phyloP scores from a whole-genome alignment of 1,140 invertebrate species.

The Lerema accius region DNA sequence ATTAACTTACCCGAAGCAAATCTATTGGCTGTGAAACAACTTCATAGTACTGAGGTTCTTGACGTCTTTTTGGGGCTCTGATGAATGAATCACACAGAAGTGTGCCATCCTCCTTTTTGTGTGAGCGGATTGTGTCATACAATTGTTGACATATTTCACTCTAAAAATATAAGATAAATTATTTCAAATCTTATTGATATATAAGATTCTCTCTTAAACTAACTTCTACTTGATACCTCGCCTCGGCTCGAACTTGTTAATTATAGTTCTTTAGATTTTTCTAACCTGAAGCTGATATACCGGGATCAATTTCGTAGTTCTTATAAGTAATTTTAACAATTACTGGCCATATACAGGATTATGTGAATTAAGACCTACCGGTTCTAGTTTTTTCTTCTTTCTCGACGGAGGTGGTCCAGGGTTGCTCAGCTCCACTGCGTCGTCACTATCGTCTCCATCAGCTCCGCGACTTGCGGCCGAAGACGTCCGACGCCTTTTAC shows the following conservation, averaged over 20 bases:
- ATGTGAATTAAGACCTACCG: too few species aligned
- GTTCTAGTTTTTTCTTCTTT: conserved; percentile 77
- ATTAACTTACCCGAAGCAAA: conserved; percentile 87
- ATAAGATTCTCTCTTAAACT: too few species aligned
- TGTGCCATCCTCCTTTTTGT: conserved; percentile 96
- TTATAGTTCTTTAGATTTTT: too few species aligned
- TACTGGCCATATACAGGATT: too few species aligned
- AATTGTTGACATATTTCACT: conserved; percentile 95
- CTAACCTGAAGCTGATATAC: too few species aligned
- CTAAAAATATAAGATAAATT: too few species aligned
- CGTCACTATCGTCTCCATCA: conserved; percentile 76
- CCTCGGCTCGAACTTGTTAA: too few species aligned
- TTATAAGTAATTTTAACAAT: too few species aligned
- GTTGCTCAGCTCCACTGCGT: conserved; percentile 64
- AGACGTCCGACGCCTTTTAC: conserved; percentile 86
- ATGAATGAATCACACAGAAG: conserved; percentile 97
- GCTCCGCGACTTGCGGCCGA: conserved; percentile 87
- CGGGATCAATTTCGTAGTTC: too few species aligned
- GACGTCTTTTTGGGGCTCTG: conserved; percentile 94
- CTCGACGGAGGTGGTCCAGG: conserved; percentile 72
- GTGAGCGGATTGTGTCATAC: conserved; percentile 95
- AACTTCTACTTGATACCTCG: too few species aligned
- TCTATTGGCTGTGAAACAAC: conserved; percentile 97
- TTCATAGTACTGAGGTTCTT: conserved; percentile 95
- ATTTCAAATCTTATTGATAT: too few species aligned